A percentile compares a stretch with the other conserved stretches of the same genome.
Evolutionary conservation across 2,888 invertebrate species (phyloP).

Genomic region (Myopa testacea): DNA sequence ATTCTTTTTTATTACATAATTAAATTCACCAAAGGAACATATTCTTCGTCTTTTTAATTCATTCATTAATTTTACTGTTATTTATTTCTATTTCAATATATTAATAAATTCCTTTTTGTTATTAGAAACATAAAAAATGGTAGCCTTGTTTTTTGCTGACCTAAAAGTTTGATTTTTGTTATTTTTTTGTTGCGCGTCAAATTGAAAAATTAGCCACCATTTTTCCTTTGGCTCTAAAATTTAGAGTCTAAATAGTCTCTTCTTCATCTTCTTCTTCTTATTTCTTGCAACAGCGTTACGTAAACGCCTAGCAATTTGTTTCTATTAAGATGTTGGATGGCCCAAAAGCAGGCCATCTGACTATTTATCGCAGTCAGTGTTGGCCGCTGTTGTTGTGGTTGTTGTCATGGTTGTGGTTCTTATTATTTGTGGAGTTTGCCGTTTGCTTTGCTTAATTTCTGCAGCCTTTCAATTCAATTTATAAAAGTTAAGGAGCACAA

Average conservation of each 20-base stretch:
- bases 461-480: slow-evolving; percentile 33
- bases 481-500: slow-evolving; percentile 15
- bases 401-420: background rate
- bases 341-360: slow-evolving; percentile 33
- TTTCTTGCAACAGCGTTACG: background rate
- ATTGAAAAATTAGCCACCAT: slow-evolving; percentile 33
- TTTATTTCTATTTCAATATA: background rate
- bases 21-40: too few relatives aligned
- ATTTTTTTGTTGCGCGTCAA: background rate
- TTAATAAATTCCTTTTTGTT: background rate
- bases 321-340: slow-evolving; percentile 31
- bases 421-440: background rate
- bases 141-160: too few relatives aligned
- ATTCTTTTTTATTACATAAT: too few relatives aligned
- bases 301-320: slow-evolving; percentile 34
- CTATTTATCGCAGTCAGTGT: slow-evolving; percentile 29
- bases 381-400: too few relatives aligned
- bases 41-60: too few relatives aligned
- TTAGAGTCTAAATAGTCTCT: background rate
- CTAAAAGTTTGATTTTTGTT: background rate
- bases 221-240: background rate
- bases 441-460: slow-evolving; percentile 12
- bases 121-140: too few relatives aligned
- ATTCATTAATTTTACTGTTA: too few relatives aligned
- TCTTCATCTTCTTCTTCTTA: background rate